A percentile compares a stretch with the other conserved stretches of the same genome.
Evolutionary conservation across 2,888 invertebrate genomes (phyloP).

Genomic region (Synergus itoensis): DNA sequence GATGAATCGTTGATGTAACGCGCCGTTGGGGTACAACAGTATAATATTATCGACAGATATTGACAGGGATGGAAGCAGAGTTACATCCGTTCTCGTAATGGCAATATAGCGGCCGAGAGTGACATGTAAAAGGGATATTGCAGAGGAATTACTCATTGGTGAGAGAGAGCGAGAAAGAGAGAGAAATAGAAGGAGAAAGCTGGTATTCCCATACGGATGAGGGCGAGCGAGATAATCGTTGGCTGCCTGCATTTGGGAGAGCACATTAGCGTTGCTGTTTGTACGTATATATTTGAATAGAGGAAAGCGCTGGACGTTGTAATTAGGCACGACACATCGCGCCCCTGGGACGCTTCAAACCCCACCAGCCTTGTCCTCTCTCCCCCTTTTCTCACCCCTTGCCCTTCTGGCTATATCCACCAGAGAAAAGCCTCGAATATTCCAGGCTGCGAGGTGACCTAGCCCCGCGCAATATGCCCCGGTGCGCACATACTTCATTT

Average conservation of each 20-base stretch:
- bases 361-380: conserved; percentile 26
- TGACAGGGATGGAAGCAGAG: conserved; percentile 57
- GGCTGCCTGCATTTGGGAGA: conserved; percentile 52
- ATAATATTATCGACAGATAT: conserved; percentile 67
- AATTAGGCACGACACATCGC: conserved; percentile 77
- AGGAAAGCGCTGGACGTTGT: conserved; percentile 75
- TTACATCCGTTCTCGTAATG: conserved; percentile 7
- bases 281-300: conserved; percentile 68
- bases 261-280: conserved; percentile 73
- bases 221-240: conserved; percentile 54
- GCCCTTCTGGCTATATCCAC: conserved; percentile 27
- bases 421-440: conserved; percentile 44
- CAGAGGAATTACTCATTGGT: conserved; percentile 34
- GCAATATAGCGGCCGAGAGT: conserved; percentile 20
- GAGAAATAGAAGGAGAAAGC: neutral
- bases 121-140: conserved; percentile 30
- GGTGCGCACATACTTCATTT: conserved; percentile 71
- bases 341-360: conserved; percentile 69
- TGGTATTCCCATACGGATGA: neutral
- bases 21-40: neutral
- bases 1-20: conserved; percentile 18
- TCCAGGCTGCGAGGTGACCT: conserved; percentile 49
- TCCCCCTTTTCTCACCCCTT: neutral
- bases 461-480: conserved; percentile 61
- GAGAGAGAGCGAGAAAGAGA: conserved; percentile 46